Base-by-base conservation (phyloP, 1,140 invertebrate genomes). In the Agraylea sexmaculata region DNA sequence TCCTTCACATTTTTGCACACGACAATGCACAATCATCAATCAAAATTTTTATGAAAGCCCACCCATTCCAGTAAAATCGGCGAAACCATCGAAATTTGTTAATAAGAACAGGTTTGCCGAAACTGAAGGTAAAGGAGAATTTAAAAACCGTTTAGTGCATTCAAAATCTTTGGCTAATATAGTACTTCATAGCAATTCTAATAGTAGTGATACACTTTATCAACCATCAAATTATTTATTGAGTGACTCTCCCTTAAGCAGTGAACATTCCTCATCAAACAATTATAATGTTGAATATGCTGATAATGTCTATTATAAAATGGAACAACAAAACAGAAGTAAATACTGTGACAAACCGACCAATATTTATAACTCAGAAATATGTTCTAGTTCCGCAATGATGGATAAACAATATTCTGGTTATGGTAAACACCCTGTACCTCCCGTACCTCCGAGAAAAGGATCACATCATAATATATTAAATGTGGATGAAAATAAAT, bases 131-230 rank as follows among this genome's bases (percentile, higher is more conserved):
- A n/a, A n/a, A n/a, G n/a, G n/a, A n/a, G n/a, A n/a, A n/a, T n/a
- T n/a, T n/a, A n/a, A n/a, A n/a, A n/a, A n/a, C n/a, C n/a, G n/a
- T n/a, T 42, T 66, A 39, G 62, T 60, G 37, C 62, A 64, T 46
- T 67, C 64, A 1, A 67, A 67, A 47, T 67, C 64, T 1, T 47
- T 67, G 18, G 64, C 64, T 7, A 65, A 65, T 37, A 65, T 67
- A 19, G 58, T 65, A 19, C 32, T 67, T 13, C 60, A 65, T 28
- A 67, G 57, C 30, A 61, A 67, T 38, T 65, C 64, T 0, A 62
- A 60, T 42, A 66, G 62, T 46, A 63, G 53, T 39, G 64, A 67
- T 35, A 65, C 62, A 0, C 44, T 66, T n/a, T 65, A 67, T 37
- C 64, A 67, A 38, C 58, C 62, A 1, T 15, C 60, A 61, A 41